Percentiles rank a stretch among this genome's conserved stretches.
These are phyloP conservation scores for Merluccius polli DNA, from an alignment of 2,797 vertebrate species.

Conservation along the genomic window DNA sequence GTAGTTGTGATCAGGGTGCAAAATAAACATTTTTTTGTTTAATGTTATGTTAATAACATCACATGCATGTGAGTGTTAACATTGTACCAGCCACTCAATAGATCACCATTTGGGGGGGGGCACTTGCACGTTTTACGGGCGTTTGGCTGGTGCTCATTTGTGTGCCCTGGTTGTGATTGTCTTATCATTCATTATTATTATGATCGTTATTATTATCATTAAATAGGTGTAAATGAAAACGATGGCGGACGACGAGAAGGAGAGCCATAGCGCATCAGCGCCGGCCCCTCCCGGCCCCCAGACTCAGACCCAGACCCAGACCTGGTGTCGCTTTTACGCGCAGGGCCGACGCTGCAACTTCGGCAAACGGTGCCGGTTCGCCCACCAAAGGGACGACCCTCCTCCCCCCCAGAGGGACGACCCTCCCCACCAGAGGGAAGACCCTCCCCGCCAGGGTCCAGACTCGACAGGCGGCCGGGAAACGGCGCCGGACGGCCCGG, in stretches of 20 bases:
- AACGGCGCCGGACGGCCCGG: constrained; percentile 7
- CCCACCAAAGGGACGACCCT: constrained; percentile 65
- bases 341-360: constrained; percentile 74
- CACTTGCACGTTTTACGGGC: no score
- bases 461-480: constrained; percentile 13
- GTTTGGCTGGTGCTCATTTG: no score
- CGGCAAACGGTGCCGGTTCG: constrained; percentile 73
- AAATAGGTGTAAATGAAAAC: not conserved
- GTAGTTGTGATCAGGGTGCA: no score
- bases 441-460: no score
- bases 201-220: no score
- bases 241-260: constrained; percentile 45
- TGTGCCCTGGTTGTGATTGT: constrained; percentile 61
- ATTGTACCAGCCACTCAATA: no score
- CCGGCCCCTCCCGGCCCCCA: not conserved
- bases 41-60: no score
- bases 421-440: no score
- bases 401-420: constrained; percentile 64
- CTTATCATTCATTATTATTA: no score
- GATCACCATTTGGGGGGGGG: no score
- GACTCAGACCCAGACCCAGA: constrained; percentile 31
- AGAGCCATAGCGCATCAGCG: constrained; percentile 21
- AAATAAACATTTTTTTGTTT: no score
- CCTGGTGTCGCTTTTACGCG: constrained; percentile 73
- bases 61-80: no score